Percentiles rank a stretch among this genome's conserved stretches.
Conservation (phyloP, 2,113 vertebrate species). For the Benitochromis conjunctus region DNA sequence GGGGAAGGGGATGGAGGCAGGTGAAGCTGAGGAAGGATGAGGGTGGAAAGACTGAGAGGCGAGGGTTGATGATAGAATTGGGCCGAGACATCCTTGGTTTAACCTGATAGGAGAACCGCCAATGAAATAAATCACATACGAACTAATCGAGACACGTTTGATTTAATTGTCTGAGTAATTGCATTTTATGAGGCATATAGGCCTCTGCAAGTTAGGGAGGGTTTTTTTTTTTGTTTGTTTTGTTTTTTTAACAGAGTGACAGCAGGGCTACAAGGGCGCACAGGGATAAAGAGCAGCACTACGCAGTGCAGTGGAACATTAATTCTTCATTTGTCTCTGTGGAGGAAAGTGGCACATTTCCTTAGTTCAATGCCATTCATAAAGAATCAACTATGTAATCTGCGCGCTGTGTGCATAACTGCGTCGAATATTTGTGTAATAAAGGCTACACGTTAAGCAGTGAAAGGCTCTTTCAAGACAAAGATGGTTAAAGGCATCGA, state of each 20-base stretch:
- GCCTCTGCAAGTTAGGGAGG: constrained; percentile 40
- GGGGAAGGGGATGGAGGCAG: background rate
- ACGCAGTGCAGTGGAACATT: background rate
- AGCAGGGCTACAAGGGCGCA: background rate
- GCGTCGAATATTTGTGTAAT: background rate
- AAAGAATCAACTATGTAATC: background rate
- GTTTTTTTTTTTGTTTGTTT: background rate
- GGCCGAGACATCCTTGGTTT: constrained; percentile 41
- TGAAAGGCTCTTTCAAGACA: background rate
- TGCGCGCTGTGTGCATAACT: background rate
- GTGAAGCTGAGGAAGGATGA: background rate
- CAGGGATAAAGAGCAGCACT: constrained; percentile 15
- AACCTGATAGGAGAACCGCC: constrained; percentile 60
- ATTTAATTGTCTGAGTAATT: constrained; percentile 73
- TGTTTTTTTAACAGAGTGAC: background rate
- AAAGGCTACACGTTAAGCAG: background rate
- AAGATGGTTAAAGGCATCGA: background rate
- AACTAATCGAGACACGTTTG: constrained; percentile 67
- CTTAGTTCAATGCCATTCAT: background rate
- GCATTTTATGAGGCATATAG: constrained; percentile 41
- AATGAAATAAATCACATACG: constrained; percentile 63
- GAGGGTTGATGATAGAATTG: constrained; percentile 47
- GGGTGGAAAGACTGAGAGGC: background rate
- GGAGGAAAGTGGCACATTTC: background rate
- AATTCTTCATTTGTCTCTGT: background rate